phyloP scores from a whole-genome alignment of 2,797 vertebrate species.

The Diplodus puntazzo region DNA sequence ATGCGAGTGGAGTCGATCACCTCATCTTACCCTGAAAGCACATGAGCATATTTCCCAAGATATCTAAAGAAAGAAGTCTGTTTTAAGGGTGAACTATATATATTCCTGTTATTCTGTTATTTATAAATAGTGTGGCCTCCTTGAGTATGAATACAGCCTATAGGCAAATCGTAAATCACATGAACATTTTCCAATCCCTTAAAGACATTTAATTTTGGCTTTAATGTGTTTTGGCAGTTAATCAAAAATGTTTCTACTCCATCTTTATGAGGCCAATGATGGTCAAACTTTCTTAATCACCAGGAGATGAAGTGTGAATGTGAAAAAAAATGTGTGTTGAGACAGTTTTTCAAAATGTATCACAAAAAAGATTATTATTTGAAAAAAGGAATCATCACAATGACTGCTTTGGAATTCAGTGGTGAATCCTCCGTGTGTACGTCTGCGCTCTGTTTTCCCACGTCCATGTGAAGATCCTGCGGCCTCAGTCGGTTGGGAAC shows the following conservation, averaged over 20 bases:
- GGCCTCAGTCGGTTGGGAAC: conserved; percentile 1
- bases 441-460: conserved; percentile 8
- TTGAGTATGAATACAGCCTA: background rate
- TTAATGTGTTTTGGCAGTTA: background rate
- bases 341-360: background rate
- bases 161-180: background rate
- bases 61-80: background rate
- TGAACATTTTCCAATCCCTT: background rate
- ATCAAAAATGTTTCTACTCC: conserved; percentile 8
- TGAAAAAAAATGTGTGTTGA: background rate
- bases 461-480: conserved; percentile 4
- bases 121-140: background rate
- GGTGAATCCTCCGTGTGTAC: background rate
- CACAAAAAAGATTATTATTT: background rate
- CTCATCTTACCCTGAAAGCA: background rate
- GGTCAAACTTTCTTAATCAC: background rate
- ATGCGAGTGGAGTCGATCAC: background rate
- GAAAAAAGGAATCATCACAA: background rate
- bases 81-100: background rate
- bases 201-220: conserved; percentile 6
- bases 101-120: background rate
- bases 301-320: background rate
- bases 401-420: background rate
- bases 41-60: background rate
- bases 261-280: background rate